These are phyloP conservation scores for Pogonocherus hispidulus DNA, from an alignment of 2,888 invertebrate species.

Conservation along the genomic window DNA sequence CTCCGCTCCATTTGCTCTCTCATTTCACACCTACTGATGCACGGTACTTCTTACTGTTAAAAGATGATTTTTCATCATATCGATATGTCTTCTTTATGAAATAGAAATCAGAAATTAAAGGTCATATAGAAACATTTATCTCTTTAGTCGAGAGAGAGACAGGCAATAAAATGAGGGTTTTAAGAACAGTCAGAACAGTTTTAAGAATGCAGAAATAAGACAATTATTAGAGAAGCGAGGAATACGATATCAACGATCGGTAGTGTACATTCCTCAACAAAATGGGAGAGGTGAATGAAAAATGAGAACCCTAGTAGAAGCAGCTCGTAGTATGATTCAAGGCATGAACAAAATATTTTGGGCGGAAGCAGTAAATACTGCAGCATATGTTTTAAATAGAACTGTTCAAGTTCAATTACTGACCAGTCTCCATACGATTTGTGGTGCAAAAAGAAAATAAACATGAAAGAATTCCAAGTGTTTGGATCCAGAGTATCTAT, in stretches of 20 bases:
- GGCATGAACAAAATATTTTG: slow-evolving; percentile 27
- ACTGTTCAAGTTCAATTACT: slow-evolving; percentile 14
- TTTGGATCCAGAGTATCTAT: too few relatives aligned
- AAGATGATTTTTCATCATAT: not conserved
- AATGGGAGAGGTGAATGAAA: slow-evolving; percentile 25
- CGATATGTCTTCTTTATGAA: slow-evolving; percentile 18
- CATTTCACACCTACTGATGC: too few relatives aligned
- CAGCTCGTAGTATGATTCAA: slow-evolving; percentile 24
- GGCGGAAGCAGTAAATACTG: slow-evolving; percentile 31
- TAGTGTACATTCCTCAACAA: slow-evolving; percentile 27
- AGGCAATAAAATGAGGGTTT: slow-evolving; percentile 6
- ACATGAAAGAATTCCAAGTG: too few relatives aligned
- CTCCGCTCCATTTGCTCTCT: too few relatives aligned
- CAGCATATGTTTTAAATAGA: slow-evolving; percentile 23
- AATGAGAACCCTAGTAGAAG: slow-evolving; percentile 22
- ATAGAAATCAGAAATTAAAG: slow-evolving; percentile 12
- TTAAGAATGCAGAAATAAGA: slow-evolving; percentile 10
- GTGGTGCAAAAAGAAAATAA: too few relatives aligned
- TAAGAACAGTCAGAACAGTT: slow-evolving; percentile 18
- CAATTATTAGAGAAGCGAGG: slow-evolving; percentile 1
- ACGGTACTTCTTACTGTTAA: not conserved
- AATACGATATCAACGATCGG: slow-evolving; percentile 4
- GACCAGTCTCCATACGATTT: too few relatives aligned
- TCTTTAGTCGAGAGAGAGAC: slow-evolving; percentile 24
- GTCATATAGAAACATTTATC: slow-evolving; percentile 7